Percentiles rank a stretch among this genome's conserved stretches.
Evolutionary conservation across 2,888 invertebrate species (phyloP).

Genomic region (Drosophila helvetica): DNA sequence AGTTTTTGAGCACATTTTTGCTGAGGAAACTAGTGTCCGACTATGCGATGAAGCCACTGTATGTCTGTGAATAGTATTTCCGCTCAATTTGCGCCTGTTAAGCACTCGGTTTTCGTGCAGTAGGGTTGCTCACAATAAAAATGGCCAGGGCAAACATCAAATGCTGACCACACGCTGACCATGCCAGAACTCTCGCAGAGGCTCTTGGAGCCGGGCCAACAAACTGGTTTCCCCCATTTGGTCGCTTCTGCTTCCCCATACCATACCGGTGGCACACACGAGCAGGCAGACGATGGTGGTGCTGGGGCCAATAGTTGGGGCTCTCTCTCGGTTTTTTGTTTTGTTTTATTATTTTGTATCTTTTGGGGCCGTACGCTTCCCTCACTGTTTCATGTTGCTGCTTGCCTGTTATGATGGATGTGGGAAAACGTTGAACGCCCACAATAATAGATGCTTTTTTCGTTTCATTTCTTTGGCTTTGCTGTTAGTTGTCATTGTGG

Average conservation of each 20-base stretch:
- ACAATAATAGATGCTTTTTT: constrained; percentile 76
- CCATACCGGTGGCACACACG: constrained; percentile 44
- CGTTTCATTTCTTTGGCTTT: constrained; percentile 40
- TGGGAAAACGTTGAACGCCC: constrained; percentile 84
- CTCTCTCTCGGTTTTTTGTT: constrained; percentile 37
- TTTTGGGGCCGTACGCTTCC: constrained; percentile 6
- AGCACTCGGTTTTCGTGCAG: constrained; percentile 44
- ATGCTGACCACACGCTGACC: constrained; percentile 67
- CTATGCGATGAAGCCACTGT: too few relatives aligned
- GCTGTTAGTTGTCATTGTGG: constrained; percentile 45
- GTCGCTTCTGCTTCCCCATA: constrained; percentile 47
- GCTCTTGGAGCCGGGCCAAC: constrained; percentile 38
- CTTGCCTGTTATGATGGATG: constrained; percentile 78
- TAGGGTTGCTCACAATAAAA: constrained; percentile 47
- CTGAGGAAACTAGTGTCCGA: too few relatives aligned
- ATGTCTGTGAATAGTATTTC: neutral
- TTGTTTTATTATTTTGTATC: constrained; percentile 8
- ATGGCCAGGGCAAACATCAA: constrained; percentile 69
- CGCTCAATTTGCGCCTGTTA: constrained; percentile 48
- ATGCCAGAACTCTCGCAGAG: constrained; percentile 15
- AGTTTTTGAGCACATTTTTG: too few relatives aligned
- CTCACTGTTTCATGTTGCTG: constrained; percentile 50
- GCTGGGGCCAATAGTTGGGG: constrained; percentile 27
- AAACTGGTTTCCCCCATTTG: constrained; percentile 61
- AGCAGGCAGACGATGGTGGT: constrained; percentile 6